phyloP scores from a whole-genome alignment of 2,888 invertebrate genomes.

The Toxonevra muliebris region DNA sequence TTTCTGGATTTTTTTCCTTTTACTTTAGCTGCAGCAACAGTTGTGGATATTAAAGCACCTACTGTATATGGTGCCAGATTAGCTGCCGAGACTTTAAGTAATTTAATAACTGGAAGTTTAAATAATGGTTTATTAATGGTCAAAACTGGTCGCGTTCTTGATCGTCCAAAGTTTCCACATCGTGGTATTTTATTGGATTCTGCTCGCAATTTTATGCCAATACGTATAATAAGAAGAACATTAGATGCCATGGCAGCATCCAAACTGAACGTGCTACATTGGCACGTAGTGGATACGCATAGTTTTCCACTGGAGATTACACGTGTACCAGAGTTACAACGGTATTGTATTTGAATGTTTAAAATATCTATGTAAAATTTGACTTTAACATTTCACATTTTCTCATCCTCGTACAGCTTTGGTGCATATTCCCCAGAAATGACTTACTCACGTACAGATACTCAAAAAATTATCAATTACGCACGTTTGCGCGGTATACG shows the following conservation, averaged over 20 bases:
- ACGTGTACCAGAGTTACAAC: constrained; percentile 78
- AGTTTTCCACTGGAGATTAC: constrained; percentile 87
- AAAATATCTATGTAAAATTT: background rate
- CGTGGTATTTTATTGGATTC: constrained; percentile 91
- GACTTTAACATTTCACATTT: no score
- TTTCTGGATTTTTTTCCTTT: background rate
- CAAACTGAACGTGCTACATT: constrained; percentile 93
- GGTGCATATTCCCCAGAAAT: constrained; percentile 78
- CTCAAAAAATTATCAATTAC: constrained; percentile 76
- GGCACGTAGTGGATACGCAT: constrained; percentile 91
- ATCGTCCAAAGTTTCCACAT: constrained; percentile 83
- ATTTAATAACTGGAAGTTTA: constrained; percentile 68
- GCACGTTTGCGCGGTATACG: constrained; percentile 83
- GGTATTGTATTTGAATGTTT: constrained; percentile 64
- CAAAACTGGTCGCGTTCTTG: constrained; percentile 73
- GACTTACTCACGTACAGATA: constrained; percentile 75
- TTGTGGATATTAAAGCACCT: constrained; percentile 68
- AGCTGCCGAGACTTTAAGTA: constrained; percentile 79
- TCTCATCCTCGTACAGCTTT: constrained; percentile 66
- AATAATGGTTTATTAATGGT: constrained; percentile 71
- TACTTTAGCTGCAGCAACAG: constrained; percentile 65
- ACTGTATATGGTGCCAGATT: constrained; percentile 81
- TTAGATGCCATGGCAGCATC: constrained; percentile 84
- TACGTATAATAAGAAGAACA: constrained; percentile 74
- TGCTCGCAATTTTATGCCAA: constrained; percentile 85